Base-by-base conservation (phyloP, 2,888 invertebrate species). In the Elegia similella region DNA sequence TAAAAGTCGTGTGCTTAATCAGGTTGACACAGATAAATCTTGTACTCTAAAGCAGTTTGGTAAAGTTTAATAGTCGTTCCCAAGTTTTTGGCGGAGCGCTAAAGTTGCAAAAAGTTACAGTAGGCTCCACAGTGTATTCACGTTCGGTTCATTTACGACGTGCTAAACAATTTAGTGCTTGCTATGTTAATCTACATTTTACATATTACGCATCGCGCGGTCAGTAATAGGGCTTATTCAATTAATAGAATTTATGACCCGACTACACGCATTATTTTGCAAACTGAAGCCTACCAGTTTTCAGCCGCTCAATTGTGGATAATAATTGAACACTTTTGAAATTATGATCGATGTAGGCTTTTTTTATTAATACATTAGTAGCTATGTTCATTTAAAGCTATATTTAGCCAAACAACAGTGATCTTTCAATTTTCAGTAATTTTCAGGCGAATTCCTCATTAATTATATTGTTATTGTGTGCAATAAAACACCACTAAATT, bases 31-130 rank as follows among this genome's bases (percentile, higher is more conserved):
- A 23, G 23, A 5, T 2, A 23, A 23, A 23, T 3, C 23, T 2
- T 5, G 23, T 23, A 3, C 23, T 23, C 5, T 23, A 23, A 23
- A 23, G 70, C 61, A 61, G 62, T 59, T 69, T 69, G 69, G 68
- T 73, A 70, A 81, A 84, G 78, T 83, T 86, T 83, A 81, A 84
- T 83, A 80, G 84, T 82, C 79, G 74, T 72, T 78, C 70, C 70
- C 70, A 78, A 83, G 80, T 75, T 74, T 72, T 69, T 63, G 62
- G 64, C 57, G 55, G 62, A 61, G 64, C 74, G 77, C 70, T 65
- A 64, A 69, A 70, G 76, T 76, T 72, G 67, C 73, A 64, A 72
- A 74, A 81, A 79, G 76, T 79, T 78, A 78, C 76, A 76, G 76
- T 76, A 72, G 70, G 68, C 72, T 63, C 62, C 66, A n/a, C 72